phyloP scores from a whole-genome alignment of 1,140 invertebrate genomes.

The Heliothis subflexa region DNA sequence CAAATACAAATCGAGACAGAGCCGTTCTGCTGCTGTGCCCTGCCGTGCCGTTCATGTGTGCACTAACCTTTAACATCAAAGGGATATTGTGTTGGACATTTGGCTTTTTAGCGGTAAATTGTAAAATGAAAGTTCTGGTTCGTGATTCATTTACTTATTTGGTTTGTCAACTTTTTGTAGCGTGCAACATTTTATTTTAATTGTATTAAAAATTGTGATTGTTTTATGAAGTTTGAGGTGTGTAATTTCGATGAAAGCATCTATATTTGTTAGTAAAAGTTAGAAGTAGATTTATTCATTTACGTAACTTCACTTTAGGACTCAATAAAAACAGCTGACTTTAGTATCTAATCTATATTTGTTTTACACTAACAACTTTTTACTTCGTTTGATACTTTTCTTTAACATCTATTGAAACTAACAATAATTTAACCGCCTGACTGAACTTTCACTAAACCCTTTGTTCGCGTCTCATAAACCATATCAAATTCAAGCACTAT shows the following conservation, averaged over 20 bases:
- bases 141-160: not conserved
- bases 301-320: too few relatives aligned
- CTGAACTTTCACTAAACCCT: too few relatives aligned
- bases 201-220: too few relatives aligned
- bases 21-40: too few relatives aligned
- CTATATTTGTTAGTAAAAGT: too few relatives aligned
- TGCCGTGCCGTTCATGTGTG: too few relatives aligned
- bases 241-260: too few relatives aligned
- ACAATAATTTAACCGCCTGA: not conserved
- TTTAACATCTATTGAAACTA: not conserved
- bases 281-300: too few relatives aligned
- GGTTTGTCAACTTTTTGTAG: not conserved
- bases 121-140: not conserved
- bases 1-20: too few relatives aligned
- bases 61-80: not conserved
- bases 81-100: constrained; percentile 7
- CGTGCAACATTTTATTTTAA: too few relatives aligned
- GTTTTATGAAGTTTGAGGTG: too few relatives aligned
- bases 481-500: not conserved
- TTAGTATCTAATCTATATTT: not conserved
- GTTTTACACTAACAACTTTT: not conserved
- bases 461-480: not conserved
- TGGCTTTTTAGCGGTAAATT: not conserved
- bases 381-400: not conserved
- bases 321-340: too few relatives aligned